These are phyloP conservation scores for Trilocha varians DNA, from an alignment of 2,888 invertebrate genomes.

Conservation along the genomic window DNA sequence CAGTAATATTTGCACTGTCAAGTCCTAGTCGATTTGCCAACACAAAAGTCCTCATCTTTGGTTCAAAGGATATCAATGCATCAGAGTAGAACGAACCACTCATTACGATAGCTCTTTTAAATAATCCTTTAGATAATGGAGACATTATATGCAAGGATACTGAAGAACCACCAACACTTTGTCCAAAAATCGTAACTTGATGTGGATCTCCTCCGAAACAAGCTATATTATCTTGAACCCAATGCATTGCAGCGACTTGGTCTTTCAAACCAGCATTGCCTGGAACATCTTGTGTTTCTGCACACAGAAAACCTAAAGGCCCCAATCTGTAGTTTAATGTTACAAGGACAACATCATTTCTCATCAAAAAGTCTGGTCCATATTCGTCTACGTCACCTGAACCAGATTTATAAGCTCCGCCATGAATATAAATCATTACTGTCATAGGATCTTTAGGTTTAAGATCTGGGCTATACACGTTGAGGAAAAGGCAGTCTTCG, in stretches of 20 bases:
- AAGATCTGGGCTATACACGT: constrained; percentile 32
- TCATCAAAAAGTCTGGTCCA: constrained; percentile 37
- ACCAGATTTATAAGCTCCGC: constrained; percentile 32
- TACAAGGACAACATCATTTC: constrained; percentile 30
- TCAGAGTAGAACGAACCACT: constrained; percentile 32
- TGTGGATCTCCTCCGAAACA: constrained; percentile 33
- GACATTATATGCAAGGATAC: constrained; percentile 26
- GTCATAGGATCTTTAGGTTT: constrained; percentile 21
- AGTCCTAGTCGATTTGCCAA: constrained; percentile 33
- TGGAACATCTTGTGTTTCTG: constrained; percentile 31
- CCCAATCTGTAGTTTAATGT: constrained; percentile 39
- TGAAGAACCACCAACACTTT: constrained; percentile 33
- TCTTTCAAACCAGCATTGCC: constrained; percentile 39
- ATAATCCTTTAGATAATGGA: constrained; percentile 34
- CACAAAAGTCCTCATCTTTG: constrained; percentile 26
- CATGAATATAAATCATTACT: constrained; percentile 47
- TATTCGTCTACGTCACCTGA: constrained; percentile 27
- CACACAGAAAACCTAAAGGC: constrained; percentile 29
- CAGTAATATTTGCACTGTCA: constrained; percentile 26
- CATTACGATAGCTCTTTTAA: constrained; percentile 28
- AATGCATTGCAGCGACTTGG: constrained; percentile 30
- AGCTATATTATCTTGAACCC: constrained; percentile 30
- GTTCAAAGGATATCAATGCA: constrained; percentile 27
- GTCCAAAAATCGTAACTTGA: constrained; percentile 35
- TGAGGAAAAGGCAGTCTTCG: constrained; percentile 41